Evolutionary conservation across 2,113 vertebrate species (phyloP).

Genomic region (Muscicapa adusta): DNA sequence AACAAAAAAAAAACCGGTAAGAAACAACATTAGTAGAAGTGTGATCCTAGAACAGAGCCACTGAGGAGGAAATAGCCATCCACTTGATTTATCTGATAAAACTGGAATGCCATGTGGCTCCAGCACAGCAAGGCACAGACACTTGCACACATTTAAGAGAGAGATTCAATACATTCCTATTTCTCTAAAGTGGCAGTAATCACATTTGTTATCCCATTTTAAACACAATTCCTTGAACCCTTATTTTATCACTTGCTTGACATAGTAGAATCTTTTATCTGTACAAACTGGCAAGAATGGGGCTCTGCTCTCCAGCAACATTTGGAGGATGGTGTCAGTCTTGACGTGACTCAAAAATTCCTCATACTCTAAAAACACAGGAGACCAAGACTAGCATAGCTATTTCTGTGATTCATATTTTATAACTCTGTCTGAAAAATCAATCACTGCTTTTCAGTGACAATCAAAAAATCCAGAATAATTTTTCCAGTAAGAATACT

Average conservation of each 20-base stretch:
- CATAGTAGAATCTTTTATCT: neutral
- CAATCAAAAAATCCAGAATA: neutral
- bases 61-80: neutral
- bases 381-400: neutral
- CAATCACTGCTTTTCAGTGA: neutral
- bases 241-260: neutral
- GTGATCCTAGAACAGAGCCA: neutral
- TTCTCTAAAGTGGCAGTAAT: neutral
- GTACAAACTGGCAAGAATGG: neutral
- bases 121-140: neutral
- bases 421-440: neutral
- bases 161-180: neutral
- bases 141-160: neutral
- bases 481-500: neutral
- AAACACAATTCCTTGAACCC: neutral
- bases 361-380: neutral
- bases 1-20: neutral
- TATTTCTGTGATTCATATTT: neutral
- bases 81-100: slow-evolving; percentile 31
- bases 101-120: slow-evolving; percentile 14
- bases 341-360: neutral
- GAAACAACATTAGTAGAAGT: neutral
- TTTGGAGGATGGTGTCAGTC: neutral
- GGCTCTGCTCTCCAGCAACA: neutral
- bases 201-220: neutral